Base-by-base conservation (phyloP, 1,140 invertebrate genomes). In the Drosophila athabasca region DNA sequence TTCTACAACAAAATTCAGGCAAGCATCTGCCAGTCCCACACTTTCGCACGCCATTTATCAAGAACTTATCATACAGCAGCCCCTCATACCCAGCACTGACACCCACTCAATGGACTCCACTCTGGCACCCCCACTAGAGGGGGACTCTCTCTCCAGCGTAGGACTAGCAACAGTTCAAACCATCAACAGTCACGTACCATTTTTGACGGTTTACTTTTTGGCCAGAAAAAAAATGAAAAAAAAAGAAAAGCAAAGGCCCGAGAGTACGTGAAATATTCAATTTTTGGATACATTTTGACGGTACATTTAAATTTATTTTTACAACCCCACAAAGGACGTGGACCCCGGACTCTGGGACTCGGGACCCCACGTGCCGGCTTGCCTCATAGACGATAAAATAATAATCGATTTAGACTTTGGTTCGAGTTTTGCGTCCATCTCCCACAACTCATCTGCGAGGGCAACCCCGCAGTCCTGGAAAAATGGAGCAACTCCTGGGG, bases 351-450 rank as follows among this genome's bases (percentile, higher is more conserved):
- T 19, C 17, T 19, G 35, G 35, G 50, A 73, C 73, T 64, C 61
- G 71, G 79, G 69, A 54, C 57, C 53, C 59, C 57, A 29, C 48
- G 35, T 24, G 5, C 44, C 48, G 3, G 35, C 53, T 50, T 50
- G 45, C 24, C 49, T 43, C 29, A 55, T 68, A 79, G 80, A 79
- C 81, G 76, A 84, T 84, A 84, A 84, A 82, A 79, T 79, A 84
- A 84, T 84, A 84, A 84, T 84, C 80, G 80, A 84, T 84, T 84
- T 79, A 39, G 81, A 84, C 72, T 84, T 84, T 79, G 80, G 81
- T 70, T 65, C 48, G 62, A 76, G 79, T 84, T 78, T 49, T 15
- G 39, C 41, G 24, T 39, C 24, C 51, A 26, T 26, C 24, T 4
- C 57, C 49, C 61, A 74, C 62, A 69, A 79, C 59, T 71, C 79